A percentile compares a stretch with the other conserved stretches of the same genome.
Conservation (phyloP, 2,797 vertebrate genomes). For the Danio jaintianensis region DNA sequence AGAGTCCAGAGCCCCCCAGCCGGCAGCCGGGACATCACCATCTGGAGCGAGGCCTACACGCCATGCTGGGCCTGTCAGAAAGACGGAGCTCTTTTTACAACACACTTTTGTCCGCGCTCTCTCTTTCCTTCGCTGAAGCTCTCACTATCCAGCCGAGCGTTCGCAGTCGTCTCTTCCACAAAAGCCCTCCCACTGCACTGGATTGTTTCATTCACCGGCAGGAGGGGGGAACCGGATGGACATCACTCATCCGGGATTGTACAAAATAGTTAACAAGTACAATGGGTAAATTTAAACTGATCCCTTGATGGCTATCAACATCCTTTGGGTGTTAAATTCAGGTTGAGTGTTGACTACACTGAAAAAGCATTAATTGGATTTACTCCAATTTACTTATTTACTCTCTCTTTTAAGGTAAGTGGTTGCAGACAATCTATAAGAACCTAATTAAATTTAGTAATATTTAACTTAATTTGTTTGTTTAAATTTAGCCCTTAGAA, state of each 20-base stretch:
- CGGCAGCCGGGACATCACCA: constrained; percentile 68
- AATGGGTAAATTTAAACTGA: constrained; percentile 12
- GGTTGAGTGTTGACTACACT: not conserved
- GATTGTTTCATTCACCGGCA: constrained; percentile 36
- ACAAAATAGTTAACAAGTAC: constrained; percentile 8
- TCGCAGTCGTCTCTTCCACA: constrained; percentile 39
- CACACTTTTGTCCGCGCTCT: constrained; percentile 46
- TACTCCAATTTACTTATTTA: no score
- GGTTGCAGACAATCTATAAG: no score
- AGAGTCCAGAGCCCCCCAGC: constrained; percentile 70
- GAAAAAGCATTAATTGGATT: no score
- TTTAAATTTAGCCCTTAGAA: no score
- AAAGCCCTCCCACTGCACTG: constrained; percentile 48
- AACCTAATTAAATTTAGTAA: no score
- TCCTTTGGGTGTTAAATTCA: not conserved
- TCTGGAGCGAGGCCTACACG: constrained; percentile 70
- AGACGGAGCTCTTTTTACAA: constrained; percentile 69
- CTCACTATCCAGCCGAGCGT: constrained; percentile 37
- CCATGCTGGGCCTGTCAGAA: constrained; percentile 66
- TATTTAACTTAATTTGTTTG: no score
- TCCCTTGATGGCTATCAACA: constrained; percentile 1
- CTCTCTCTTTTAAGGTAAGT: no score
- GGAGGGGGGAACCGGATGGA: constrained; percentile 16
- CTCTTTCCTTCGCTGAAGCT: constrained; percentile 23
- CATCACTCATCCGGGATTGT: constrained; percentile 16